Evolutionary conservation across 2,888 invertebrate species (phyloP).

Genomic region (Argyra leucocephala): DNA sequence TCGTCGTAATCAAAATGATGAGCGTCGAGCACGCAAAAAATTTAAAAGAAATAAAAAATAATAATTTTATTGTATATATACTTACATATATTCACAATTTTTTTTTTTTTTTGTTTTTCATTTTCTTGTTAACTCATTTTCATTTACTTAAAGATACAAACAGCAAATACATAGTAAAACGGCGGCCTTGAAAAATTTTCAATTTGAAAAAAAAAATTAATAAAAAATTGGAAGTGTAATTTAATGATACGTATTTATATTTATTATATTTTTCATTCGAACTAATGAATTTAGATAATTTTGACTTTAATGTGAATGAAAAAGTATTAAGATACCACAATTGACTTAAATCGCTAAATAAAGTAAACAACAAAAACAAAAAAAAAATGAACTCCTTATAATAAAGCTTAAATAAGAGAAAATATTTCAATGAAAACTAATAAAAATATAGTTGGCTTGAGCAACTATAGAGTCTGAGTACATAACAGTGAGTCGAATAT

Average conservation of each 20-base stretch:
- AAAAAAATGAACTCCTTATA: too few relatives aligned
- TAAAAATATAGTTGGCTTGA: too few relatives aligned
- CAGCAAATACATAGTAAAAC: too few relatives aligned
- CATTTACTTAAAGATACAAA: neutral
- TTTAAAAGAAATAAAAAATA: neutral
- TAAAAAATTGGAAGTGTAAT: constrained; percentile 6
- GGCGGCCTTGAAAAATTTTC: neutral
- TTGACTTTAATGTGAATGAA: neutral
- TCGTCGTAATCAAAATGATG: neutral
- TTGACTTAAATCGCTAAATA: too few relatives aligned
- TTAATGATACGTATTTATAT: neutral
- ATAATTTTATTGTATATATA: too few relatives aligned
- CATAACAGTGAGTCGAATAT: too few relatives aligned
- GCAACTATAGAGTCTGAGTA: too few relatives aligned
- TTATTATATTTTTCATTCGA: neutral
- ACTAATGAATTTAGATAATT: neutral
- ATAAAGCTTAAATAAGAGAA: too few relatives aligned
- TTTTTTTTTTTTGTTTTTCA: neutral
- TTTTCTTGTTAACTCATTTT: neutral
- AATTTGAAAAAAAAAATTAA: too few relatives aligned
- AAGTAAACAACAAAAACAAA: too few relatives aligned
- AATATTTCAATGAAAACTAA: too few relatives aligned
- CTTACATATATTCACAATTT: too few relatives aligned
- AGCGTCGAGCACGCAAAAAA: neutral
- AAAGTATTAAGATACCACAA: neutral